phyloP scores from a whole-genome alignment of 2,113 vertebrate species.

The Psittacula cyanocephala region DNA sequence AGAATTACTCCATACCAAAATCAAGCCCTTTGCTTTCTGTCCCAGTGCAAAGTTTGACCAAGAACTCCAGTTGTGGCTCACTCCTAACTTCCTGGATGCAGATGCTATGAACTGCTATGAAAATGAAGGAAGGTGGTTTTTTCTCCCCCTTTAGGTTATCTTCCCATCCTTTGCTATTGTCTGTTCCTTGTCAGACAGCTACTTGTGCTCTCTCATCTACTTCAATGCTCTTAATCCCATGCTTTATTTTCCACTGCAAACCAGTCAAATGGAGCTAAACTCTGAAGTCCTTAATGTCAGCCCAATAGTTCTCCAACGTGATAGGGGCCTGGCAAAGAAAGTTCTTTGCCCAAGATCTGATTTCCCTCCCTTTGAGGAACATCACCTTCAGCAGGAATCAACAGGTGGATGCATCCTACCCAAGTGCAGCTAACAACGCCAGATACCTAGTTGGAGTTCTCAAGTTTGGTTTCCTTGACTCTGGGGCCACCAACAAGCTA shows the following conservation, averaged over 20 bases:
- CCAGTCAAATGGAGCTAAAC: background rate
- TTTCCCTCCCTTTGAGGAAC: background rate
- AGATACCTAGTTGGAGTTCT: background rate
- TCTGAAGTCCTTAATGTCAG: background rate
- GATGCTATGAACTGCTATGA: background rate
- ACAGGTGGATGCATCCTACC: background rate
- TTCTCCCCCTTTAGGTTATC: background rate
- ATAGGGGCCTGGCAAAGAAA: background rate
- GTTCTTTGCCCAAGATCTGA: background rate
- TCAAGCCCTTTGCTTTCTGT: background rate
- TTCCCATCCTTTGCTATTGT: background rate
- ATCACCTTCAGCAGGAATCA: background rate
- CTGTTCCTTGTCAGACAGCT: background rate
- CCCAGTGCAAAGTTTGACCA: background rate
- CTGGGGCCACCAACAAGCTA: background rate
- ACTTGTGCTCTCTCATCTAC: background rate
- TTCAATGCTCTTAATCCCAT: background rate
- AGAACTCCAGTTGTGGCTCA: background rate
- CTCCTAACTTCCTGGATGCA: background rate
- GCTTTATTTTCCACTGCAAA: background rate
- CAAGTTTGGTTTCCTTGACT: background rate
- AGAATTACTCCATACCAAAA: background rate
- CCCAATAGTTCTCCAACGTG: background rate
- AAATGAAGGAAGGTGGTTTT: background rate
- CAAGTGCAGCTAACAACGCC: background rate